A percentile compares a stretch with the other conserved stretches of the same genome.
Conservation (phyloP, 2,113 vertebrate species). For the Rhadina sibilatrix region DNA sequence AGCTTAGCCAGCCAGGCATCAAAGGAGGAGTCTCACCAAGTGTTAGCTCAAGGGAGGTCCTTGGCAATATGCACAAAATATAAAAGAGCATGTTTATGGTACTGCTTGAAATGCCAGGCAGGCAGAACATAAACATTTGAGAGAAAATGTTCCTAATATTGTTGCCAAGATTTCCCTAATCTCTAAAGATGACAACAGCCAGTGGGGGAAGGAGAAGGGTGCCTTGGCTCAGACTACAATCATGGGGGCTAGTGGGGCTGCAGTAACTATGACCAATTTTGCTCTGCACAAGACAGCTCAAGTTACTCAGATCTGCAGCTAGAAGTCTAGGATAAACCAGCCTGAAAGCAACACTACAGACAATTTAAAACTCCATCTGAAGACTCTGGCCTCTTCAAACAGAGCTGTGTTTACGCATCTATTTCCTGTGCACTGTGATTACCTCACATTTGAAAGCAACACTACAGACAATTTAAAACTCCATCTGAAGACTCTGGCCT, state of each 20-base stretch:
- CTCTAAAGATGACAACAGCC: not conserved
- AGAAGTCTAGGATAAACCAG: not conserved
- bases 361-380: not conserved
- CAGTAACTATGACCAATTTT: not conserved
- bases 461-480: not conserved
- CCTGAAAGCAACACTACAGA: not conserved
- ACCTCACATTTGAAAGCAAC: slow-evolving; percentile 80
- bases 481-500: not conserved
- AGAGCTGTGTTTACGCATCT: not conserved
- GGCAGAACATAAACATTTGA: not conserved
- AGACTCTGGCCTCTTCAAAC: not conserved
- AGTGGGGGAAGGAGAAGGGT: not conserved
- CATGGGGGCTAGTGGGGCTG: not conserved
- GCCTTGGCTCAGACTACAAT: not conserved
- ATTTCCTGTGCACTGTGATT: not conserved
- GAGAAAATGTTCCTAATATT: not conserved
- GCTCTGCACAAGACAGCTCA: not conserved
- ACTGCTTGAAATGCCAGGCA: not conserved
- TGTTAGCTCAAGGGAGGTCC: not conserved
- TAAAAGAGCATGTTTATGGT: not conserved
- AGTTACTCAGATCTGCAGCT: not conserved
- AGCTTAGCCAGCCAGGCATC: not conserved
- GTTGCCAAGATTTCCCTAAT: not conserved
- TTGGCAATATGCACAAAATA: not conserved
- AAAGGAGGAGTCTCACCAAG: not conserved